phyloP scores from a whole-genome alignment of 1,140 invertebrate genomes.

The Ceratitis capitata region DNA sequence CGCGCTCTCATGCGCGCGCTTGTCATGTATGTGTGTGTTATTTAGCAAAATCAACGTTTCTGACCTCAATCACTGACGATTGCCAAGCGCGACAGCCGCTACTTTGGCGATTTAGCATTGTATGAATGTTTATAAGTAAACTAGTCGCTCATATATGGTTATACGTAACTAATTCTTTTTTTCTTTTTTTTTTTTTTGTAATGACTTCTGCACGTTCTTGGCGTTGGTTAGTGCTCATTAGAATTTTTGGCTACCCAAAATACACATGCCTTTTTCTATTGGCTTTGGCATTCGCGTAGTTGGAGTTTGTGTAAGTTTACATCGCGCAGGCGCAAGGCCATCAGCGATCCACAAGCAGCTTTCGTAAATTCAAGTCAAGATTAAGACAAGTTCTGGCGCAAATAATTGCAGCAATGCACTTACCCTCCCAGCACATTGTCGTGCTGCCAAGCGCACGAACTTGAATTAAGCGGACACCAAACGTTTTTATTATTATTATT shows the following conservation, averaged over 20 bases:
- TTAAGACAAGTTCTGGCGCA: constrained; percentile 13
- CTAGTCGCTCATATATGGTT: not conserved
- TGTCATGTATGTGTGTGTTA: not conserved
- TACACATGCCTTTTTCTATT: not conserved
- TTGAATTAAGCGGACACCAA: constrained; percentile 16
- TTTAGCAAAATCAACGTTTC: not conserved
- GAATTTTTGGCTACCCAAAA: constrained; percentile 28
- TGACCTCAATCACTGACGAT: not conserved
- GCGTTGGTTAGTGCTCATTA: not conserved
- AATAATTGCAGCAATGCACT: not conserved
- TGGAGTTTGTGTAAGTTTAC: not conserved
- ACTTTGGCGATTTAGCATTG: not conserved
- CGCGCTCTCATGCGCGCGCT: not conserved
- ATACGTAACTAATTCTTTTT: not conserved
- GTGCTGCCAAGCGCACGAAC: constrained; percentile 39
- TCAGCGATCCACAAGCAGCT: not conserved
- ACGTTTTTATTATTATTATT: not conserved
- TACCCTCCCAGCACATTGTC: not conserved
- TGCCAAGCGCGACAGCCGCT: not conserved
- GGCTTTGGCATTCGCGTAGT: not conserved
- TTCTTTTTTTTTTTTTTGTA: not conserved
- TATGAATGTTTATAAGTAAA: not conserved
- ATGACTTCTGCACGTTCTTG: not conserved
- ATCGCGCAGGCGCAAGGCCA: not conserved
- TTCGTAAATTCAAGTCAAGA: constrained; percentile 45